phyloP scores from a whole-genome alignment of 2,113 vertebrate genomes.

The Panthera tigris region DNA sequence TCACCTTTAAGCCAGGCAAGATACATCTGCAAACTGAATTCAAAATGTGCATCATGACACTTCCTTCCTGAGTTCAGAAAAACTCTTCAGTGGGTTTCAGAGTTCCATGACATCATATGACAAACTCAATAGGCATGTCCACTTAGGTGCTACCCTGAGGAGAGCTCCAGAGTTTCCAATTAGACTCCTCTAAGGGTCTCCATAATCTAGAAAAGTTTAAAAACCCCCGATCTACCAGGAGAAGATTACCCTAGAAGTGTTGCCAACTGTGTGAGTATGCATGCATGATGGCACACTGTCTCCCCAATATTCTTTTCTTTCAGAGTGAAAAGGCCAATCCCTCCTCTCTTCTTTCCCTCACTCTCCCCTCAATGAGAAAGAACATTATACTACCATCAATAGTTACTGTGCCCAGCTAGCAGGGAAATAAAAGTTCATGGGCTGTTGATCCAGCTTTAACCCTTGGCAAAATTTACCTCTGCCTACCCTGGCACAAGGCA shows the following conservation, averaged over 20 bases:
- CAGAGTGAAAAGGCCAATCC: slow-evolving; percentile 69
- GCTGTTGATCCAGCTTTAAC: slow-evolving; percentile 74
- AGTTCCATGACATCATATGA: not conserved
- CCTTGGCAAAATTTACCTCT: not conserved
- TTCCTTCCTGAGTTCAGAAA: not conserved
- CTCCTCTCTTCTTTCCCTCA: slow-evolving; percentile 15
- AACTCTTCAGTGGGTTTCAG: not conserved
- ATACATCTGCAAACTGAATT: not conserved
- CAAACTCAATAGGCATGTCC: not conserved
- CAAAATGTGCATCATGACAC: not conserved
- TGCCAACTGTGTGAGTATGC: not conserved
- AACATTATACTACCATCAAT: slow-evolving; percentile 74
- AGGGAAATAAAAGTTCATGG: slow-evolving; percentile 61
- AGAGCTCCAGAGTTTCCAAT: not conserved
- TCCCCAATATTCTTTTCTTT: slow-evolving; percentile 56
- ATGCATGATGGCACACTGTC: not conserved
- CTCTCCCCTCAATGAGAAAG: slow-evolving; percentile 26
- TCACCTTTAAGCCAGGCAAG: not conserved
- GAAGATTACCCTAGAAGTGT: not conserved
- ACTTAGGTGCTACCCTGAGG: not conserved
- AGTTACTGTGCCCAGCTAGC: slow-evolving; percentile 74
- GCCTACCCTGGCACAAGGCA: not conserved
- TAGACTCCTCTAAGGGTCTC: not conserved
- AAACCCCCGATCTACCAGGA: not conserved
- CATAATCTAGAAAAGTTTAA: not conserved